These are phyloP conservation scores for Drosophila virilis DNA, from an alignment of 1,140 invertebrate species.

Conservation along the genomic window DNA sequence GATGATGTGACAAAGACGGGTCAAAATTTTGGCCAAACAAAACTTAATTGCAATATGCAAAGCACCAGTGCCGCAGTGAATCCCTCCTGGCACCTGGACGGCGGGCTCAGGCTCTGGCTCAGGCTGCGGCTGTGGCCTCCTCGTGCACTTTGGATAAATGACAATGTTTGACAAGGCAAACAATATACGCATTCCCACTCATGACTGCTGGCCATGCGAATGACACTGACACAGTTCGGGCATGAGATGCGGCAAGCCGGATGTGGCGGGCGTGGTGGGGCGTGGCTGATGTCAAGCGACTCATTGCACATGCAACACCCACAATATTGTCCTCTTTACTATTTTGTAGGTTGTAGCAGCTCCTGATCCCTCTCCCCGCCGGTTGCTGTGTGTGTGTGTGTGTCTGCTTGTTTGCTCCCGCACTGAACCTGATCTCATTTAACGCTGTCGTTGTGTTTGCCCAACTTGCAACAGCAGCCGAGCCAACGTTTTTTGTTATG, in stretches of 20 bases:
- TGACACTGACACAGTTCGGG: constrained; percentile 73
- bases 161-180: constrained; percentile 78
- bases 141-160: constrained; percentile 69
- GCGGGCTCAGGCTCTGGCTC: neutral
- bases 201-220: constrained; percentile 47
- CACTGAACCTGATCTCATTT: constrained; percentile 72
- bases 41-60: constrained; percentile 78
- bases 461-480: constrained; percentile 49
- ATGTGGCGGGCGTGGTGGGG: neutral
- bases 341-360: constrained; percentile 7
- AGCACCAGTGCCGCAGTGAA: constrained; percentile 8
- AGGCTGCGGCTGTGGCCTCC: neutral
- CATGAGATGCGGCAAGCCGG: neutral
- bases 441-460: constrained; percentile 64
- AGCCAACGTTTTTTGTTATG: constrained; percentile 56
- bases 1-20: constrained; percentile 45
- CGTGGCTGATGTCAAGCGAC: neutral
- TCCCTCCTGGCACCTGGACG: neutral
- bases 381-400: neutral
- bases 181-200: constrained; percentile 50
- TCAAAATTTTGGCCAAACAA: constrained; percentile 63
- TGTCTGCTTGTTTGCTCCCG: constrained; percentile 21
- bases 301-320: constrained; percentile 60
- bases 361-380: neutral
- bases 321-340: constrained; percentile 36